These are phyloP conservation scores for Cisticola juncidis DNA, from an alignment of 2,113 vertebrate genomes.

Conservation along the genomic window DNA sequence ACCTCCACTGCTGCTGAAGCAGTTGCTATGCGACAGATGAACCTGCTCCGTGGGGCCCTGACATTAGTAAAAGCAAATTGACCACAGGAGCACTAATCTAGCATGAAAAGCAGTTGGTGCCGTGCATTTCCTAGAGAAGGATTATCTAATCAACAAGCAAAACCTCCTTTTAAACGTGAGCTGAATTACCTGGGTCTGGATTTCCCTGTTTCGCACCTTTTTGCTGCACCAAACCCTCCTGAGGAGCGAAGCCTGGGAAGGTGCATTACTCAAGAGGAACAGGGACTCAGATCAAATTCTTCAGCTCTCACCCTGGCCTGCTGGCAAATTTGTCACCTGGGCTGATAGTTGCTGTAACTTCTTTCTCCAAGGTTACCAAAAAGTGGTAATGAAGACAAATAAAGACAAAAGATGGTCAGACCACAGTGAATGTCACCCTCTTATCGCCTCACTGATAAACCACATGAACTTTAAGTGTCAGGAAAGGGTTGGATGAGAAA, in stretches of 20 bases:
- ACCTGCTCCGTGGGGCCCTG: slow-evolving; percentile 90
- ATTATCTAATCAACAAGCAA: slow-evolving; percentile 74
- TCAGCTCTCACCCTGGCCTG: slow-evolving; percentile 20
- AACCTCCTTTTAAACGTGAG: slow-evolving; percentile 68
- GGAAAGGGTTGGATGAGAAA: neutral
- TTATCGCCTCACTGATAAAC: neutral
- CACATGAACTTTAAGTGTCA: neutral
- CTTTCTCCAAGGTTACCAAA: slow-evolving; percentile 39
- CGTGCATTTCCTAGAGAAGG: slow-evolving; percentile 74
- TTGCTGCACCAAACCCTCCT: neutral
- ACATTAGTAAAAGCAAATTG: slow-evolving; percentile 99
- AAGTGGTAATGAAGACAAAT: slow-evolving; percentile 43
- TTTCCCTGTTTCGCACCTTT: slow-evolving; percentile 57
- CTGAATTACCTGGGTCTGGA: slow-evolving; percentile 60
- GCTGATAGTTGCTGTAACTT: neutral
- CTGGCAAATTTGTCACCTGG: slow-evolving; percentile 31
- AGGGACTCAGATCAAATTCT: neutral
- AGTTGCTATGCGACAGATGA: slow-evolving; percentile 96
- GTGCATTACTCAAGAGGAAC: neutral
- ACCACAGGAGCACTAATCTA: slow-evolving; percentile 97
- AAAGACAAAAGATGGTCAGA: neutral
- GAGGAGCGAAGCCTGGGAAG: neutral
- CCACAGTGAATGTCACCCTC: neutral
- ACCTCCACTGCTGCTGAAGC: slow-evolving; percentile 86
- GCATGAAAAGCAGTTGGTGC: slow-evolving; percentile 91